These are phyloP conservation scores for Carcina quercana DNA, from an alignment of 2,888 invertebrate species.

Conservation along the genomic window DNA sequence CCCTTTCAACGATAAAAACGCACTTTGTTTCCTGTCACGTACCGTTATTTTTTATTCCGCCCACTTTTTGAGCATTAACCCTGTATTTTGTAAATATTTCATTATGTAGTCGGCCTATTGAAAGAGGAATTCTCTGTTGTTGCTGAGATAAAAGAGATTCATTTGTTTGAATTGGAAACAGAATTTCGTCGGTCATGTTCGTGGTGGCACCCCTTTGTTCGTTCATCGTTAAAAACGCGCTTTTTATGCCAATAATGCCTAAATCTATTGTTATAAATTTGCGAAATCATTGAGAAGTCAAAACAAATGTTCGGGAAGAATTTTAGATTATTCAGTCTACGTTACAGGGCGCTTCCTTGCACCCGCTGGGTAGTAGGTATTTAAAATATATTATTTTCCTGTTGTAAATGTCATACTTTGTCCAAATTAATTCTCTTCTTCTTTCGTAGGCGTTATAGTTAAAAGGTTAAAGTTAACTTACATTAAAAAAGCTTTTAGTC, in stretches of 20 bases:
- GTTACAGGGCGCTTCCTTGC: too few relatives aligned
- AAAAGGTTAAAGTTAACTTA: too few relatives aligned
- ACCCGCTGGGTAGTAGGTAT: too few relatives aligned
- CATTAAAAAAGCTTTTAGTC: too few relatives aligned
- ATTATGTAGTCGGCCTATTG: conserved; percentile 48
- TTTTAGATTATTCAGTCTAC: too few relatives aligned
- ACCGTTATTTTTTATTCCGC: conserved; percentile 54
- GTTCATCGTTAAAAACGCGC: conserved; percentile 18
- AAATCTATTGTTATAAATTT: neutral
- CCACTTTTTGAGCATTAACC: conserved; percentile 44
- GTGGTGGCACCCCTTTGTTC: too few relatives aligned
- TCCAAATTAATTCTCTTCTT: too few relatives aligned
- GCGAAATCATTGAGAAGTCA: neutral
- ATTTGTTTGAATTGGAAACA: conserved; percentile 45
- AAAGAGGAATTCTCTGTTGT: conserved; percentile 42
- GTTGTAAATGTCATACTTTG: too few relatives aligned
- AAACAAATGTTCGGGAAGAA: neutral
- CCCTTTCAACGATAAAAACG: conserved; percentile 59
- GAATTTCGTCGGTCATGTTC: conserved; percentile 45
- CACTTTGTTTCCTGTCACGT: conserved; percentile 64
- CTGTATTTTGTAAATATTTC: conserved; percentile 54
- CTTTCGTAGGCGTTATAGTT: too few relatives aligned
- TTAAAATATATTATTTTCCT: too few relatives aligned
- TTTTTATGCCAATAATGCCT: neutral
- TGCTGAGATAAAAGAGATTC: conserved; percentile 46